Evolutionary conservation across 2,797 vertebrate species (phyloP).

Genomic region (Microctenopoma steveboyesi): DNA sequence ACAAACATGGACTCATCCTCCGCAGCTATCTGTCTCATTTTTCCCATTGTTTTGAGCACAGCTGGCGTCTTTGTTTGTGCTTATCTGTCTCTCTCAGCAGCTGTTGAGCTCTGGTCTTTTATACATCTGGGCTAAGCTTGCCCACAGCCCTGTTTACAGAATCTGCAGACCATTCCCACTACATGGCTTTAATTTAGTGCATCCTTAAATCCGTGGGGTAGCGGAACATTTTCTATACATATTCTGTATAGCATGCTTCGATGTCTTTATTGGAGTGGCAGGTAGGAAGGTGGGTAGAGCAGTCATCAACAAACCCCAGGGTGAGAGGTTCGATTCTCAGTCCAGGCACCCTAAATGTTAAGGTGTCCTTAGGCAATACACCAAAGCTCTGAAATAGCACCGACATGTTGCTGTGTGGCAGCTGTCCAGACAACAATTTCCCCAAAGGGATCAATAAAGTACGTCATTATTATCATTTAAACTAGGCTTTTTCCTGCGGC

Average conservation of each 20-base stretch:
- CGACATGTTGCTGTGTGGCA: too few species aligned
- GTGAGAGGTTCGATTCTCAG: too few species aligned
- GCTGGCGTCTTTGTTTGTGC: constrained; percentile 80
- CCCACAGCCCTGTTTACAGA: constrained; percentile 49
- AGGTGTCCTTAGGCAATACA: too few species aligned
- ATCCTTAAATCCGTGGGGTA: constrained; percentile 32
- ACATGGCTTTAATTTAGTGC: constrained; percentile 38
- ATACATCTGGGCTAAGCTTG: constrained; percentile 58
- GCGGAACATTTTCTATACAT: constrained; percentile 54
- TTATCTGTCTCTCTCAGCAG: constrained; percentile 72
- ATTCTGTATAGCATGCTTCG: neutral
- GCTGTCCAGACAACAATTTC: too few species aligned
- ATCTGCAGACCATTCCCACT: constrained; percentile 28
- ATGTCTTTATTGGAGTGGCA: constrained; percentile 9
- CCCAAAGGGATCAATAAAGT: too few species aligned
- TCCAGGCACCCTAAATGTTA: too few species aligned
- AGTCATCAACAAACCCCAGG: too few species aligned
- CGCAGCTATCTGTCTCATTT: constrained; percentile 44
- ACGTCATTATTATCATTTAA: neutral
- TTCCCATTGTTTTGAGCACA: constrained; percentile 75
- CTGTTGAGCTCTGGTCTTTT: constrained; percentile 58
- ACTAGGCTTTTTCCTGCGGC: neutral
- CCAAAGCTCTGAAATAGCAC: too few species aligned
- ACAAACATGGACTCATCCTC: constrained; percentile 49
- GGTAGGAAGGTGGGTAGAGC: too few species aligned